Evolutionary conservation across 2,113 vertebrate genomes (phyloP).

Genomic region (Callipepla californica): DNA sequence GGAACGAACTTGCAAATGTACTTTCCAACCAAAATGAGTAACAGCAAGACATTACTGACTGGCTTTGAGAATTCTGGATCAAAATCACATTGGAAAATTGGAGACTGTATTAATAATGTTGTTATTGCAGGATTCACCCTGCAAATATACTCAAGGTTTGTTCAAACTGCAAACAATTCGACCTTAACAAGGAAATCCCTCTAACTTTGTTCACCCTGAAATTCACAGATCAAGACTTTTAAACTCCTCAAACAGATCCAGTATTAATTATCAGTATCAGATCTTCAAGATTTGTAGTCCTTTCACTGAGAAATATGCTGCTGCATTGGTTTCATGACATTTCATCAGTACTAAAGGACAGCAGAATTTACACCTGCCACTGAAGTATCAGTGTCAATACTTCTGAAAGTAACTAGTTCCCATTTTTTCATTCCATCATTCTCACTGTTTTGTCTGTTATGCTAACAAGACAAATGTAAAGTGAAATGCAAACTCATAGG

Average conservation of each 20-base stretch:
- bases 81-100: not conserved
- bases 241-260: not conserved
- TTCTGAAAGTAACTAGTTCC: not conserved
- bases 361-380: not conserved
- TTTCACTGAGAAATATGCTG: not conserved
- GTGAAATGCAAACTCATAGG: not conserved
- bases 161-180: not conserved
- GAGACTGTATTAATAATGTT: not conserved
- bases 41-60: not conserved
- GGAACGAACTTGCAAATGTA: not conserved
- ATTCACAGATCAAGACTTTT: not conserved
- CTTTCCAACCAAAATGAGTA: not conserved
- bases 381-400: not conserved
- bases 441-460: not conserved
- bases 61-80: not conserved
- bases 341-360: not conserved
- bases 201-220: not conserved
- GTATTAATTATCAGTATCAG: not conserved
- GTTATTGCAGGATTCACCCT: not conserved
- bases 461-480: not conserved
- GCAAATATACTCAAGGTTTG: not conserved
- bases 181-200: rapidly evolving
- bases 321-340: not conserved
- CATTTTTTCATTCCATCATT: not conserved
- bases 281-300: not conserved